Conservation (phyloP, 1,140 invertebrate species). For the Arctopsyche grandis region DNA sequence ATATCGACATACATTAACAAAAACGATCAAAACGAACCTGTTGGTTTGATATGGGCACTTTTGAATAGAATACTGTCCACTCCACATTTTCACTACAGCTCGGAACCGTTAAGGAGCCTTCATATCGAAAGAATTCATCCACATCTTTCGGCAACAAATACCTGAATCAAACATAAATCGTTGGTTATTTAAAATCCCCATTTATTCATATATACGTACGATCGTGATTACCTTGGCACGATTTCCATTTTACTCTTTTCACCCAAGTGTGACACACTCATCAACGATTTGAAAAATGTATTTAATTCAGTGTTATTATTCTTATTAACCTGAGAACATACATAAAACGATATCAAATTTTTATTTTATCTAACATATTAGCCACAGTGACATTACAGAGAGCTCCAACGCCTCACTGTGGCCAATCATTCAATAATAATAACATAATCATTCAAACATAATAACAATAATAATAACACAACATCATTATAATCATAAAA, state of each 20-base stretch:
- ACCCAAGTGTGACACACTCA: slow-evolving; percentile 20
- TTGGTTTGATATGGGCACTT: slow-evolving; percentile 39
- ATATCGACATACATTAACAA: background rate
- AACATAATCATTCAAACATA: too few relatives aligned
- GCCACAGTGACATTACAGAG: too few relatives aligned
- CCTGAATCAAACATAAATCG: slow-evolving; percentile 38
- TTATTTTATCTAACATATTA: too few relatives aligned
- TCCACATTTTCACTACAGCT: slow-evolving; percentile 47
- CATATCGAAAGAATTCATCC: slow-evolving; percentile 41
- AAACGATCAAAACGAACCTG: slow-evolving; percentile 37
- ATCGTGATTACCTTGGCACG: slow-evolving; percentile 32
- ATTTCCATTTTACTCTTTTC: slow-evolving; percentile 17
- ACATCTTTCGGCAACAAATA: slow-evolving; percentile 36
- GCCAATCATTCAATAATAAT: too few relatives aligned
- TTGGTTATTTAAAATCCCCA: slow-evolving; percentile 9
- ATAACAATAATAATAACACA: too few relatives aligned
- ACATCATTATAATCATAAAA: too few relatives aligned
- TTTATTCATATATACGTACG: background rate
- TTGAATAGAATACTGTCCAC: slow-evolving; percentile 47
- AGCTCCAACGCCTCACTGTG: too few relatives aligned
- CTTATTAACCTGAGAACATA: slow-evolving; percentile 34
- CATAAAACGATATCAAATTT: too few relatives aligned
- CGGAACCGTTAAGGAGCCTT: slow-evolving; percentile 49
- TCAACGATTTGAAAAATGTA: slow-evolving; percentile 22
- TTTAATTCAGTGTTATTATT: slow-evolving; percentile 35